phyloP scores from a whole-genome alignment of 2,888 invertebrate species.

The Ctenicera cuprea region DNA sequence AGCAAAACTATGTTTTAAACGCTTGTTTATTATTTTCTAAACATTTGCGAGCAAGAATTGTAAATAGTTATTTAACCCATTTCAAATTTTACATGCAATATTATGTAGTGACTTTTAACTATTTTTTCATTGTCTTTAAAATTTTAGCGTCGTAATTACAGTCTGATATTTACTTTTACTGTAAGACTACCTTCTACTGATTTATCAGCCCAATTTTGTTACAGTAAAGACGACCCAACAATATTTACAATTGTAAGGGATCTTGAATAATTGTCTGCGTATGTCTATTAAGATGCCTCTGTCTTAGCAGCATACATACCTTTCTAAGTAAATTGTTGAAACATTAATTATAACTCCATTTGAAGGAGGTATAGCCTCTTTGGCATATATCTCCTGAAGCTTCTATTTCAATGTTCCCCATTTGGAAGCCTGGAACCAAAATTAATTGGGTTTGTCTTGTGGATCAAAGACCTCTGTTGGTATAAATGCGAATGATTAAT shows the following conservation, averaged over 20 bases:
- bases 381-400: conserved; percentile 23
- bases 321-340: conserved; percentile 26
- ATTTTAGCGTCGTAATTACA: too few species aligned
- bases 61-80: too few species aligned
- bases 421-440: conserved; percentile 22
- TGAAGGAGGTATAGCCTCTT: conserved; percentile 23
- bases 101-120: too few species aligned
- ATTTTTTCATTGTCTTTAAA: too few species aligned
- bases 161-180: too few species aligned
- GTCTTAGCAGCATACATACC: conserved; percentile 14
- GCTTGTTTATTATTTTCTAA: too few species aligned
- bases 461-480: conserved; percentile 29
- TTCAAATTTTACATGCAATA: too few species aligned
- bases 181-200: too few species aligned
- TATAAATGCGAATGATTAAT: conserved; percentile 25
- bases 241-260: background rate
- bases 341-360: conserved; percentile 25
- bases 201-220: too few species aligned
- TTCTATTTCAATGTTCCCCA: conserved; percentile 5
- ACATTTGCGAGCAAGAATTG: too few species aligned
- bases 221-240: too few species aligned
- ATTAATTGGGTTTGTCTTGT: conserved; percentile 30
- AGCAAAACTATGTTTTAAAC: too few species aligned
- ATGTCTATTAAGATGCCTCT: conserved; percentile 21
- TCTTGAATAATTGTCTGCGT: conserved; percentile 11